Percentiles rank a stretch among this genome's conserved stretches.
Conservation (phyloP, 2,113 vertebrate species). For the Orcinus orca region DNA sequence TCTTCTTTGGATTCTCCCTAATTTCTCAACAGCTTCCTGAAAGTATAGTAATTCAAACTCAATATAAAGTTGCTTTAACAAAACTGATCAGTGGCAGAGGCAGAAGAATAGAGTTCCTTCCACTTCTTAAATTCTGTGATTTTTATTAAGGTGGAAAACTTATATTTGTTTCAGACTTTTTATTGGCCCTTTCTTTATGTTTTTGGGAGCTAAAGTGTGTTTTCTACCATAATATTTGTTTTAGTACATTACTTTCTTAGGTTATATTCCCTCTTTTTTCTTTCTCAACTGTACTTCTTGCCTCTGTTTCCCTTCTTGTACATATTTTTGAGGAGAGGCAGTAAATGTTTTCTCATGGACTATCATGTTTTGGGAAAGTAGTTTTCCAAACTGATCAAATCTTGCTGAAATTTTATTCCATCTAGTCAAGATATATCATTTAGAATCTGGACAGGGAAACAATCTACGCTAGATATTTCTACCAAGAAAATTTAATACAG, state of each 20-base stretch:
- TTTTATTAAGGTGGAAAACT: conserved; percentile 16
- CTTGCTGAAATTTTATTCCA: conserved; percentile 24
- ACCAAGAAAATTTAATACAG: background rate
- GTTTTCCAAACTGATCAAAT: conserved; percentile 7
- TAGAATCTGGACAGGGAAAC: background rate
- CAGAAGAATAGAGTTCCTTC: background rate
- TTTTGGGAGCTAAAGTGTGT: background rate
- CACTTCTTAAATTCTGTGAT: background rate
- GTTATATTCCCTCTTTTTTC: background rate
- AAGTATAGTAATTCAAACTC: background rate
- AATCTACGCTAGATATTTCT: background rate
- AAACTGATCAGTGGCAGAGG: background rate
- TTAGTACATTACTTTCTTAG: background rate
- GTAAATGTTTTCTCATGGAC: background rate
- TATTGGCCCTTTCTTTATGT: background rate
- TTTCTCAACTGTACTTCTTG: background rate
- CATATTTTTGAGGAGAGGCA: background rate
- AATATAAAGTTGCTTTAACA: background rate
- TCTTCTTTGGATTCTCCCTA: background rate
- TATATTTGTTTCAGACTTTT: conserved; percentile 2
- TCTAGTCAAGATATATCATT: background rate
- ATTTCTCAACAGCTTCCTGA: conserved; percentile 22
- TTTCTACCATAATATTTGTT: background rate
- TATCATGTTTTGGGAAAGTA: background rate
- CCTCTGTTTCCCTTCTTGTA: background rate